Conservation (phyloP, 2,113 vertebrate genomes). For the Centropus unirufus region DNA sequence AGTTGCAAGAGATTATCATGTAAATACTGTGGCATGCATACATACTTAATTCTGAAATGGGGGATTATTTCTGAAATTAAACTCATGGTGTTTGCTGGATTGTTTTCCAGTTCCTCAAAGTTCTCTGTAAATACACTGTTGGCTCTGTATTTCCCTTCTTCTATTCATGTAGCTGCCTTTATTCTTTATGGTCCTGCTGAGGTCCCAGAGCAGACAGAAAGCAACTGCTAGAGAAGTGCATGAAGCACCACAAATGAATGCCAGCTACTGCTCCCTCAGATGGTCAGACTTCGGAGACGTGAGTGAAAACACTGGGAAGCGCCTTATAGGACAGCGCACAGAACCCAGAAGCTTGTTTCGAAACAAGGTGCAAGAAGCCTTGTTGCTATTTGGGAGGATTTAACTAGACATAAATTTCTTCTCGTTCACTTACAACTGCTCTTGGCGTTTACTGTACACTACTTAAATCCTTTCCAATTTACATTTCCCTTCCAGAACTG, state of each 20-base stretch:
- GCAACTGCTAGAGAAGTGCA: background rate
- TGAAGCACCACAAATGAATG: background rate
- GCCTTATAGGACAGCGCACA: background rate
- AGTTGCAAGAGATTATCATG: background rate
- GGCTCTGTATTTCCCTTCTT: background rate
- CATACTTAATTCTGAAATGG: constrained; percentile 5
- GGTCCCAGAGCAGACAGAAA: constrained; percentile 1
- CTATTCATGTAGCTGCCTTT: constrained; percentile 10
- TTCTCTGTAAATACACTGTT: constrained; percentile 18
- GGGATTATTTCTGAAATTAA: constrained; percentile 50
- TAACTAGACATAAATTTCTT: background rate
- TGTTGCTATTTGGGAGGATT: background rate
- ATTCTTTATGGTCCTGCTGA: constrained; percentile 25
- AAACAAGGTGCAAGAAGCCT: background rate
- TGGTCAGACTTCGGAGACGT: background rate
- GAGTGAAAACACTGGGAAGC: background rate
- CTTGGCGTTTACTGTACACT: background rate
- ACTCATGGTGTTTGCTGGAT: constrained; percentile 4
- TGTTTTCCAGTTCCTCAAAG: constrained; percentile 48
- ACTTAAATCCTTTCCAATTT: background rate
- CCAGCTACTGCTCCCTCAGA: background rate
- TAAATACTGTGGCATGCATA: background rate
- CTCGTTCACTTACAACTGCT: background rate
- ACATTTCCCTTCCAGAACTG: background rate
- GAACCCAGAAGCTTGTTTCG: background rate